Percentiles rank a stretch among this genome's conserved stretches.
Evolutionary conservation across 1,140 invertebrate genomes (phyloP).

Genomic region (Anadara kagoshimensis): DNA sequence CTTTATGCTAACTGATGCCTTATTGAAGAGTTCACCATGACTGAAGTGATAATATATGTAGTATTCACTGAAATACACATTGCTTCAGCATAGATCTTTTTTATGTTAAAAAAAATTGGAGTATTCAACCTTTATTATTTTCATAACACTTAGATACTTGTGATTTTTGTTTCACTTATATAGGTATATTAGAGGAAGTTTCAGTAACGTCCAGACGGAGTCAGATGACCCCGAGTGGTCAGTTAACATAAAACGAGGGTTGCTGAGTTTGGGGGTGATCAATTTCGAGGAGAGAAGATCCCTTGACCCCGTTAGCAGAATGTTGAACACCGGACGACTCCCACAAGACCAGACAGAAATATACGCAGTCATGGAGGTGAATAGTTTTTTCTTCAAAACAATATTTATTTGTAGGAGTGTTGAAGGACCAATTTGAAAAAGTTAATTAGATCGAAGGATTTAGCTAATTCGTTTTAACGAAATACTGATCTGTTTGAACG

Average conservation of each 20-base stretch:
- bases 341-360: slow-evolving; percentile 2
- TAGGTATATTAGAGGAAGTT: slow-evolving; percentile 47
- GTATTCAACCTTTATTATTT: too few species aligned
- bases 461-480: not conserved
- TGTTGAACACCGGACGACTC: not conserved
- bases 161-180: too few species aligned
- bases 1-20: too few species aligned
- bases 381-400: not conserved
- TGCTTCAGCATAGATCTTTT: too few species aligned
- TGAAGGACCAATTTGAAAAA: not conserved
- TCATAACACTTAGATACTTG: too few species aligned
- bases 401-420: not conserved
- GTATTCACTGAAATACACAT: too few species aligned
- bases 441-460: not conserved
- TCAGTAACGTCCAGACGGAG: slow-evolving; percentile 49
- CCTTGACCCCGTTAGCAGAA: not conserved
- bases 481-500: too few species aligned
- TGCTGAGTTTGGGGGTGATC: slow-evolving; percentile 67
- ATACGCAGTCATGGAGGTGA: slow-evolving; percentile 46
- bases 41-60: too few species aligned
- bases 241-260: slow-evolving; percentile 69
- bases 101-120: too few species aligned
- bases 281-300: slow-evolving; percentile 50
- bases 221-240: slow-evolving; percentile 68
- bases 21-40: too few species aligned